phyloP scores from a whole-genome alignment of 1,140 invertebrate genomes.

The Pseudomyrmex flavicornis region DNA sequence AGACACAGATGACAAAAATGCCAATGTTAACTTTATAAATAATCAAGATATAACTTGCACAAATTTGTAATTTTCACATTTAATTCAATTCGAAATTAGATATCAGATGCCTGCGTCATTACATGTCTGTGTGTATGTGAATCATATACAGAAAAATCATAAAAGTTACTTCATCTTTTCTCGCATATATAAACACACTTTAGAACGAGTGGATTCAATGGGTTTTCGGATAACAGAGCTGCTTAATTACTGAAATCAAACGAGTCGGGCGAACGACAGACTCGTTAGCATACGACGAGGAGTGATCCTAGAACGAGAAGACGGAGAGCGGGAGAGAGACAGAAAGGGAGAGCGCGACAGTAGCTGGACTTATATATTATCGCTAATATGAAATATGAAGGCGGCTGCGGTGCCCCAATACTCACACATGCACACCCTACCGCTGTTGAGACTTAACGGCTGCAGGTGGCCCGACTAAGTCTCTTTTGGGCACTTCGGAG shows the following conservation, averaged over 20 bases:
- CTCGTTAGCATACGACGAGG: slow-evolving; percentile 73
- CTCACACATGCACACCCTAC: too few relatives aligned
- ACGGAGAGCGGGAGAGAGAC: background rate
- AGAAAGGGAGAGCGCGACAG: slow-evolving; percentile 25
- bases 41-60: too few relatives aligned
- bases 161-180: background rate
- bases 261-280: slow-evolving; percentile 7
- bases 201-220: background rate
- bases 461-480: slow-evolving; percentile 74
- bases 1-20: too few relatives aligned
- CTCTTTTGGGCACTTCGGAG: slow-evolving; percentile 55
- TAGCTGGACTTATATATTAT: slow-evolving; percentile 78
- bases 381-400: slow-evolving; percentile 82
- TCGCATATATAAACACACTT: background rate
- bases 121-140: background rate
- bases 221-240: too few relatives aligned
- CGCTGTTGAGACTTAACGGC: slow-evolving; percentile 78
- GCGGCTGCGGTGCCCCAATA: slow-evolving; percentile 76
- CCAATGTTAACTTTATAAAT: too few relatives aligned
- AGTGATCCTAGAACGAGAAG: slow-evolving; percentile 51
- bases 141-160: background rate
- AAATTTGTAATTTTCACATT: too few relatives aligned
- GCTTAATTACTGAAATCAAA: slow-evolving; percentile 46
- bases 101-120: too few relatives aligned
- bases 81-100: too few relatives aligned